Evolutionary conservation across 2,888 invertebrate species (phyloP).

Genomic region (Rhagium mordax): DNA sequence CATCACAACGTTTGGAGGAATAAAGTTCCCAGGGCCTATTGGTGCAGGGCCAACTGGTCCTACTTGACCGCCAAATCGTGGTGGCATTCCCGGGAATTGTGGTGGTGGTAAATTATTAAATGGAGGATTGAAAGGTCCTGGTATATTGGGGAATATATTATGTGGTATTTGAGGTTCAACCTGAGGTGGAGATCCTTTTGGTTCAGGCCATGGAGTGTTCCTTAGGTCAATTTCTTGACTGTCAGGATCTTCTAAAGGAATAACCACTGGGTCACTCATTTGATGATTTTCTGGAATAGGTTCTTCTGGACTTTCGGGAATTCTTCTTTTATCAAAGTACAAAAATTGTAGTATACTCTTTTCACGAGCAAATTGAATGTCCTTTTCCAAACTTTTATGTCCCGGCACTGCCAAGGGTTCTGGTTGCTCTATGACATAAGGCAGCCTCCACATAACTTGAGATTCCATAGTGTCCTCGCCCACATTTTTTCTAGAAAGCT

Average conservation of each 20-base stretch:
- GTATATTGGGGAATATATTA: constrained; percentile 72
- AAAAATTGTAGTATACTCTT: constrained; percentile 86
- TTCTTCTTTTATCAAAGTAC: constrained; percentile 85
- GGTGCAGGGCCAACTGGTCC: constrained; percentile 48
- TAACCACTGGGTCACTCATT: constrained; percentile 83
- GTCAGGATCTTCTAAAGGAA: constrained; percentile 92
- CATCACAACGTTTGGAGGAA: constrained; percentile 66
- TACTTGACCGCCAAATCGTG: constrained; percentile 52
- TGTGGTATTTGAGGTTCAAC: constrained; percentile 63
- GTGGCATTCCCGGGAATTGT: constrained; percentile 55
- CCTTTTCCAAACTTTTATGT: constrained; percentile 88
- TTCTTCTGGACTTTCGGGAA: constrained; percentile 90
- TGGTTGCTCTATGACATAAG: constrained; percentile 80
- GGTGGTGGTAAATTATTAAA: constrained; percentile 71
- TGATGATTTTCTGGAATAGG: constrained; percentile 88
- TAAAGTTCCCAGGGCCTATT: constrained; percentile 58
- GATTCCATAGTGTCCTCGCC: constrained; percentile 88
- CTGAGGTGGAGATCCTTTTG: constrained; percentile 78
- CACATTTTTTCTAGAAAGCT: constrained; percentile 82
- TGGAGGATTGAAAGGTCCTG: constrained; percentile 68
- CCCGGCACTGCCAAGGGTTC: constrained; percentile 80
- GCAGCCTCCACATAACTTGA: constrained; percentile 82
- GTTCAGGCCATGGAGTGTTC: constrained; percentile 87
- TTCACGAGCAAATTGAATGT: constrained; percentile 90
- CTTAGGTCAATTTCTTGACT: constrained; percentile 88